These are phyloP conservation scores for Euspilapteryx auroguttella DNA, from an alignment of 2,888 invertebrate species.

Conservation along the genomic window DNA sequence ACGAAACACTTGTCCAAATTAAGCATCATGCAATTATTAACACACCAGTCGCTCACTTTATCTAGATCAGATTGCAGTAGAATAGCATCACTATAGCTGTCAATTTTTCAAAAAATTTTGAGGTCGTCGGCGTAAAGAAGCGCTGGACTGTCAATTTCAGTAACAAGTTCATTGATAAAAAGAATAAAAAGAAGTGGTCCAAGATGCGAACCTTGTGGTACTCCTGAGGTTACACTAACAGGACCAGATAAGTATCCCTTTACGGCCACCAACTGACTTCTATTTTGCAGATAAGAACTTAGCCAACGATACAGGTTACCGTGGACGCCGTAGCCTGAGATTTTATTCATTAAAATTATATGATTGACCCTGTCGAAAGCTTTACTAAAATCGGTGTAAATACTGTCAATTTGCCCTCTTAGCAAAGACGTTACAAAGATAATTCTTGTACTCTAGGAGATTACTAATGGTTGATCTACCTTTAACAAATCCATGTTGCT, in stretches of 20 bases:
- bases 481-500: too few species aligned
- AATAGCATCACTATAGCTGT: neutral
- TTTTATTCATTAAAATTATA: too few species aligned
- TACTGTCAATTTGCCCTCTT: too few species aligned
- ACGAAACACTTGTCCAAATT: neutral
- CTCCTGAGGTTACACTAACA: neutral
- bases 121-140: conserved; percentile 1
- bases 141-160: neutral
- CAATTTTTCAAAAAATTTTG: neutral
- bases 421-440: too few species aligned
- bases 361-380: too few species aligned
- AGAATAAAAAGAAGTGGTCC: conserved; percentile 1
- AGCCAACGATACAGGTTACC: conserved; percentile 1
- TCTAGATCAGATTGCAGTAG: neutral
- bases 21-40: neutral
- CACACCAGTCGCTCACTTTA: neutral
- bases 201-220: conserved; percentile 1
- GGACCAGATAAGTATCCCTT: neutral
- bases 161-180: conserved; percentile 1
- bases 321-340: conserved; percentile 1
- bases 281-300: neutral
- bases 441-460: too few species aligned
- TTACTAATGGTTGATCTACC: too few species aligned
- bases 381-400: too few species aligned
- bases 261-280: conserved; percentile 1